Percentiles rank a stretch among this genome's conserved stretches.
phyloP scores from a whole-genome alignment of 2,113 vertebrate species.

The Ascaphus truei region DNA sequence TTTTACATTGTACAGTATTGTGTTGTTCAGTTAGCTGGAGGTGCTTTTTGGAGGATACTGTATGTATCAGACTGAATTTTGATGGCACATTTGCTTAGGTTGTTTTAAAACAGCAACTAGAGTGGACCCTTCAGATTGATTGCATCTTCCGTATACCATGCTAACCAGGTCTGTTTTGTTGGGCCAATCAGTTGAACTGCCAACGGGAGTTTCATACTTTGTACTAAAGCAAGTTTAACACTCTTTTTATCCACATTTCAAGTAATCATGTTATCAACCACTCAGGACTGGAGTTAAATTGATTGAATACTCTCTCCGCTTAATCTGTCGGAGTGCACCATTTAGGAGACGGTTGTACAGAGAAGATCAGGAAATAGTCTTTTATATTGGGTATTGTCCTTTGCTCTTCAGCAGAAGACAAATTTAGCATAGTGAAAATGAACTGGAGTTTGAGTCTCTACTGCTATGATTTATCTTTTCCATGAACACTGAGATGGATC shows the following conservation, averaged over 20 bases:
- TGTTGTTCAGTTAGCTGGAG: too few species aligned
- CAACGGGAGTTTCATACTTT: too few species aligned
- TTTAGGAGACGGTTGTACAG: constrained; percentile 35
- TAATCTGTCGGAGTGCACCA: constrained; percentile 40
- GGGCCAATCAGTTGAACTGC: too few species aligned
- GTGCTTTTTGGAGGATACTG: too few species aligned
- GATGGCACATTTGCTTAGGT: too few species aligned
- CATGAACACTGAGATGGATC: constrained; percentile 40
- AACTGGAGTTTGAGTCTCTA: constrained; percentile 38
- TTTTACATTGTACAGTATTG: too few species aligned
- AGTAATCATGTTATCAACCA: not conserved
- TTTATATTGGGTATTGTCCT: constrained; percentile 42
- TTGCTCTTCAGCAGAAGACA: constrained; percentile 44
- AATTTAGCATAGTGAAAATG: constrained; percentile 49
- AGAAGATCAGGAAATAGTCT: constrained; percentile 40
- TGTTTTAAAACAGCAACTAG: too few species aligned
- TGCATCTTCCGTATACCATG: too few species aligned
- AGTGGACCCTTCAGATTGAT: too few species aligned
- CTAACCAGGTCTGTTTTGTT: too few species aligned
- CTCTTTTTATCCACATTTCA: not conserved
- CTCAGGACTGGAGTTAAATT: not conserved
- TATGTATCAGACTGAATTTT: too few species aligned
- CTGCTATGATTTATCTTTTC: constrained; percentile 42
- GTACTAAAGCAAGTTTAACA: too few species aligned
- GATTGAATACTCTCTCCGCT: constrained; percentile 37